Conservation (phyloP, 2,797 vertebrate genomes). For the Schizothorax lantsangensis region DNA sequence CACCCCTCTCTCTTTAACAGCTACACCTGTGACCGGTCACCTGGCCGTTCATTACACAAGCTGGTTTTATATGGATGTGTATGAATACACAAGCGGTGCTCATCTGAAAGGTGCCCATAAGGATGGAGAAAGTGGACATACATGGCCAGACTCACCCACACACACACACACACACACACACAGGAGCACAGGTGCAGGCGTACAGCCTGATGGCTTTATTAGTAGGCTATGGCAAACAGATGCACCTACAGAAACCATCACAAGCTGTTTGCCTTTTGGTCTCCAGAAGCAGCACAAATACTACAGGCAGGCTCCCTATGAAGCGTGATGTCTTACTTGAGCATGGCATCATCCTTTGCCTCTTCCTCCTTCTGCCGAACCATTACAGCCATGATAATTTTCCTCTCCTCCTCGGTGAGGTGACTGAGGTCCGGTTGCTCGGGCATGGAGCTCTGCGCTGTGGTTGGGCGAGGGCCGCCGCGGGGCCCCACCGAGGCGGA, state of each 20-base stretch:
- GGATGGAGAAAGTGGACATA: conserved; percentile 1
- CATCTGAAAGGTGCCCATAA: conserved; percentile 7
- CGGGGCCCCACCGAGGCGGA: conserved; percentile 94
- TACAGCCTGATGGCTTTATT: conserved; percentile 22
- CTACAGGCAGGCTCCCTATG: conserved; percentile 29
- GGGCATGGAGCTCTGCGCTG: conserved; percentile 90
- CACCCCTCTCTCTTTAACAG: conserved; percentile 41
- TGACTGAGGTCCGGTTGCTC: conserved; percentile 98
- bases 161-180: conserved; percentile 1
- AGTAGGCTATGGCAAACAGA: conserved; percentile 34
- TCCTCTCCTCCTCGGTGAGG: conserved; percentile 97
- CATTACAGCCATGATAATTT: conserved; percentile 99
- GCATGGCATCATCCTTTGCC: conserved; percentile 97
- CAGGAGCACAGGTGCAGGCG: neutral
- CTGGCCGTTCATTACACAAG: neutral
- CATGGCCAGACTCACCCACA: conserved; percentile 19
- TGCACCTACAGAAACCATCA: conserved; percentile 42
- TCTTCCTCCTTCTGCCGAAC: conserved; percentile 97
- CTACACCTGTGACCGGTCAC: conserved; percentile 48
- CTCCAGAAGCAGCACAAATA: conserved; percentile 25
- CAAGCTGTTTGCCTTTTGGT: conserved; percentile 38
- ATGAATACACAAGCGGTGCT: conserved; percentile 5
- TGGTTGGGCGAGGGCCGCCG: conserved; percentile 90
- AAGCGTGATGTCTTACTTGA: conserved; percentile 88
- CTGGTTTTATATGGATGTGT: neutral